A percentile compares a stretch with the other conserved stretches of the same genome.
Conservation (phyloP, 2,797 vertebrate species). For the Pantherophis alleghaniensis region DNA sequence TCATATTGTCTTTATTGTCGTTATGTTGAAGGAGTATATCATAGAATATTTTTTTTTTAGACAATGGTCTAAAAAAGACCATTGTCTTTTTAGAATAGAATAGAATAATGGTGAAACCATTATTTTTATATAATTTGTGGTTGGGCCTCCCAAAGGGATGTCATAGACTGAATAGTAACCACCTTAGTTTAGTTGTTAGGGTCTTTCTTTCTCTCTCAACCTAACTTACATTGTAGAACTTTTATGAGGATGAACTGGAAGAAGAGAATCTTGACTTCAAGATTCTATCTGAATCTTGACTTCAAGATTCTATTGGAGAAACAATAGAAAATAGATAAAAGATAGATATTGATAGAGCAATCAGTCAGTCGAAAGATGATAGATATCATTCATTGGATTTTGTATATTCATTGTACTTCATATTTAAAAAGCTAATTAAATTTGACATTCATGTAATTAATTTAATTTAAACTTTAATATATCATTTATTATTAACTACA, state of each 20-base stretch:
- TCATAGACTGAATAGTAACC: background rate
- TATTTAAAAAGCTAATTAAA: background rate
- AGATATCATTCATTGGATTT: background rate
- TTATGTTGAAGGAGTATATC: background rate
- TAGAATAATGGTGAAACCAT: no score
- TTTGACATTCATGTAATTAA: background rate
- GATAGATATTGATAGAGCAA: background rate
- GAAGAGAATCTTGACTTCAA: background rate
- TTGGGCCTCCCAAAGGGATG: background rate
- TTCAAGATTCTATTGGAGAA: background rate
- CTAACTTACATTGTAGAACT: background rate
- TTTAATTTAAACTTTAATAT: background rate
- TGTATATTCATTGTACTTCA: background rate
- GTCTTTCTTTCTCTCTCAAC: background rate
- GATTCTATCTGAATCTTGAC: background rate
- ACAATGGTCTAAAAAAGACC: no score
- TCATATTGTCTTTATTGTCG: background rate
- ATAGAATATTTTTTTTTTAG: background rate
- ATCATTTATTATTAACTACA: background rate
- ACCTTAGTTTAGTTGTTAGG: no score
- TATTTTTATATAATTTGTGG: background rate
- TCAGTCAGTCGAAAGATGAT: background rate
- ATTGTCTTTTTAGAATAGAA: no score
- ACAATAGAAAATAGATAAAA: background rate
- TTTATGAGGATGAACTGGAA: background rate